phyloP scores from a whole-genome alignment of 2,113 vertebrate genomes.

The Aepyceros melampus region DNA sequence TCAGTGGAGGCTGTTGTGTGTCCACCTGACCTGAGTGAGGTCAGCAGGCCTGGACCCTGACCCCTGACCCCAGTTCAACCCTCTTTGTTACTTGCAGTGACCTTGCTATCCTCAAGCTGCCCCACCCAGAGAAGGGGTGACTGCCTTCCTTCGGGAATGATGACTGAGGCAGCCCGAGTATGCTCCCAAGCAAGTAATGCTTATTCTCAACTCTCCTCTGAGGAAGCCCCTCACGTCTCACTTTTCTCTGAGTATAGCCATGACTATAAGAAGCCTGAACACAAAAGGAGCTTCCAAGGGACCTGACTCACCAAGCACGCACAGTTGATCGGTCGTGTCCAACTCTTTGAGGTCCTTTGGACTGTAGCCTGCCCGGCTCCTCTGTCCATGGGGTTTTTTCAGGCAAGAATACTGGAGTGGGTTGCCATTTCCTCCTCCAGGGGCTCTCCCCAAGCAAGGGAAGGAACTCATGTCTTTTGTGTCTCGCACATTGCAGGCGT shows the following conservation, averaged over 20 bases:
- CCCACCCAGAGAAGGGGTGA: too few species aligned
- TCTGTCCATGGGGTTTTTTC: neutral
- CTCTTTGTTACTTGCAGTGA: neutral
- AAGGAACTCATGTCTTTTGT: neutral
- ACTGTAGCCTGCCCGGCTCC: neutral
- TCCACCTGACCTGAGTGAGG: neutral
- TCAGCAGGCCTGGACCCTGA: neutral
- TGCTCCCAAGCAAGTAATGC: neutral
- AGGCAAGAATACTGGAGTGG: neutral
- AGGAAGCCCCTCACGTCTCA: neutral
- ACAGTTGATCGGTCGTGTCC: fast-evolving
- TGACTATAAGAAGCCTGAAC: neutral
- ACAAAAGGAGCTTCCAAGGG: neutral
- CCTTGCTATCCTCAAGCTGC: too few species aligned
- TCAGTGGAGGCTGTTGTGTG: neutral
- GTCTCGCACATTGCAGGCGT: neutral
- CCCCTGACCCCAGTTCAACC: neutral
- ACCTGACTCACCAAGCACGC: neutral
- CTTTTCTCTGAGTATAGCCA: neutral
- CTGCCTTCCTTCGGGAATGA: neutral
- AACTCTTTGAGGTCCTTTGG: neutral
- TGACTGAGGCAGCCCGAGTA: neutral
- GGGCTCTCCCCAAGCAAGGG: neutral
- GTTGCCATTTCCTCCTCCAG: neutral
- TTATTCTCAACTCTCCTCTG: neutral